Conservation (phyloP, 35 echinoderm and acorn worm species). For the Lytechinus variegatus region DNA sequence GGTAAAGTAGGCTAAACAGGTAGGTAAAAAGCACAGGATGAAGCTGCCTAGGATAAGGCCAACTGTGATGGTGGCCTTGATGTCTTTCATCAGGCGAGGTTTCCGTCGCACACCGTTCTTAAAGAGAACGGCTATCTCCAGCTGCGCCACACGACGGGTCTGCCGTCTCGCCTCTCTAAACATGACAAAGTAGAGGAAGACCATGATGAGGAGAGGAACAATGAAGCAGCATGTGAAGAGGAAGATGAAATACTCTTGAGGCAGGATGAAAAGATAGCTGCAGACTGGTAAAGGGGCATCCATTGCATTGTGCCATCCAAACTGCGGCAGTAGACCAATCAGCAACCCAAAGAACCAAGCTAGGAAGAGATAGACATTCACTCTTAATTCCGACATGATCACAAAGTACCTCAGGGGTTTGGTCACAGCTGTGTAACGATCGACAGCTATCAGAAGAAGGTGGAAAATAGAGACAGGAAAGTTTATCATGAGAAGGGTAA, state of each 20-base stretch:
- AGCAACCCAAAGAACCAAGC: conserved; percentile 5
- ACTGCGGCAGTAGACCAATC: conserved; percentile 40
- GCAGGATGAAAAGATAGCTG: conserved; percentile 40
- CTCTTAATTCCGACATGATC: conserved; percentile 24
- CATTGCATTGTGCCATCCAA: conserved; percentile 8
- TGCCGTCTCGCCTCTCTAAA: conserved; percentile 36
- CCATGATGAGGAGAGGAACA: conserved; percentile 32
- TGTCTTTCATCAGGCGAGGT: conserved; percentile 41
- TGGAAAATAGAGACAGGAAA: conserved; percentile 51
- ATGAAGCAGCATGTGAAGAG: conserved; percentile 33
- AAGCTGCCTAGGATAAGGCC: conserved; percentile 44
- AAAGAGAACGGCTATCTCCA: conserved; percentile 24
- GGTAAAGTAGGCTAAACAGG: conserved; percentile 22
- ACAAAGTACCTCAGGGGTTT: conserved; percentile 47
- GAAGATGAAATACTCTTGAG: conserved; percentile 37
- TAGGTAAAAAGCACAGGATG: conserved; percentile 26
- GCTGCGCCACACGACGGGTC: conserved; percentile 40
- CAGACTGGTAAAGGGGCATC: conserved; percentile 19
- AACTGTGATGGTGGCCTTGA: conserved; percentile 44
- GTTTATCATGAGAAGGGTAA: conserved; percentile 41
- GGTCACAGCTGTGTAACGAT: conserved; percentile 38
- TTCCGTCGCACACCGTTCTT: conserved; percentile 33
- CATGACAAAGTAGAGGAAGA: conserved; percentile 48
- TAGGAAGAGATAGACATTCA: conserved; percentile 36
- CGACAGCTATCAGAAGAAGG: conserved; percentile 36